These are phyloP conservation scores for Oryzias sinensis DNA, from an alignment of 2,797 vertebrate species.

Conservation along the genomic window DNA sequence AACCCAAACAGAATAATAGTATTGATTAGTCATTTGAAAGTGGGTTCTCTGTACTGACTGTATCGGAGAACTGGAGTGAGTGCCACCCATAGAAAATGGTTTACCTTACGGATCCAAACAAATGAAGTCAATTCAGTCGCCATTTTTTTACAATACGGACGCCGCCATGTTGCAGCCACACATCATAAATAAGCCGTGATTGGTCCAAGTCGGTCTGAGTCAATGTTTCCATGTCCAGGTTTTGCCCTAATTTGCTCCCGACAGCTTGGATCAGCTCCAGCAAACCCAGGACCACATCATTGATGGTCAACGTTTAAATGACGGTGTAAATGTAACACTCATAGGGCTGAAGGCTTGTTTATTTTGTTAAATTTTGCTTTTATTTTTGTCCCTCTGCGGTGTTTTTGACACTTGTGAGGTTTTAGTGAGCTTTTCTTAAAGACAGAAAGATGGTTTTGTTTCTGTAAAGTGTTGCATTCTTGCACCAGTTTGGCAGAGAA, in stretches of 20 bases:
- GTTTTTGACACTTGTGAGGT: conserved; percentile 22
- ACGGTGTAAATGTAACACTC: conserved; percentile 14
- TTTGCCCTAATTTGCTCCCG: too few relatives aligned
- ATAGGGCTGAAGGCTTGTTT: background rate
- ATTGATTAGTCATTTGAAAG: conserved; percentile 31
- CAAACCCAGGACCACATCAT: too few relatives aligned
- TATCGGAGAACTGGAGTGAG: too few relatives aligned
- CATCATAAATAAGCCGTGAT: too few relatives aligned
- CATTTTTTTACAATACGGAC: too few relatives aligned
- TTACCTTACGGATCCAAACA: too few relatives aligned
- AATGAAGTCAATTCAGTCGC: too few relatives aligned
- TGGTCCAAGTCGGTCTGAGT: too few relatives aligned
- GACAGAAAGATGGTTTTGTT: conserved; percentile 12
- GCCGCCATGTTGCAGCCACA: too few relatives aligned
- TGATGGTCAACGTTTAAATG: conserved; percentile 20
- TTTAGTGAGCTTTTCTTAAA: conserved; percentile 20
- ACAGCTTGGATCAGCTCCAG: too few relatives aligned
- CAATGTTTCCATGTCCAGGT: too few relatives aligned
- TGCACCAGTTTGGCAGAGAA: conserved; percentile 41
- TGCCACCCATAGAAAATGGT: too few relatives aligned
- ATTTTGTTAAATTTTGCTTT: conserved; percentile 6
- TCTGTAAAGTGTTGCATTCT: conserved; percentile 25
- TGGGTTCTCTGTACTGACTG: conserved; percentile 21
- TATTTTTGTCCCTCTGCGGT: conserved; percentile 7
- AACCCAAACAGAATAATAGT: conserved; percentile 21